Evolutionary conservation across 2,888 invertebrate species (phyloP).

Genomic region (Conops quadrifasciatus): DNA sequence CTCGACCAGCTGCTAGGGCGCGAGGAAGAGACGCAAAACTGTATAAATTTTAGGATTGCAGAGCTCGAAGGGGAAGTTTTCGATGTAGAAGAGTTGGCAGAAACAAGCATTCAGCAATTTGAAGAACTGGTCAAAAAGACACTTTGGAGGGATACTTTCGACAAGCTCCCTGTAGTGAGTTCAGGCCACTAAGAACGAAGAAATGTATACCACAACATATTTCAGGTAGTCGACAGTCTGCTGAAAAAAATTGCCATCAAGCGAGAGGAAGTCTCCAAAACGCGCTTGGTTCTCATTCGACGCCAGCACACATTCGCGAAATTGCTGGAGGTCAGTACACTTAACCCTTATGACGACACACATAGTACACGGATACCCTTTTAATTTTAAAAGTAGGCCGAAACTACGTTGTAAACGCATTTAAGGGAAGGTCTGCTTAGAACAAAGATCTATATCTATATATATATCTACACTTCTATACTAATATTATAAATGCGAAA

Average conservation of each 20-base stretch:
- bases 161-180: slow-evolving; percentile 43
- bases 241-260: slow-evolving; percentile 45
- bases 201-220: no score
- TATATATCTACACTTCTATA: no score
- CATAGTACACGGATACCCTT: no score
- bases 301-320: slow-evolving; percentile 49
- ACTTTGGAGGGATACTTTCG: slow-evolving; percentile 32
- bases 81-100: slow-evolving; percentile 8
- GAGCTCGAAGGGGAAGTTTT: slow-evolving; percentile 23
- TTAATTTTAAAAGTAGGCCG: no score
- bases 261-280: slow-evolving; percentile 52
- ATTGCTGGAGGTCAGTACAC: slow-evolving; percentile 48
- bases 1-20: slow-evolving; percentile 45
- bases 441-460: background rate
- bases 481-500: no score
- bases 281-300: slow-evolving; percentile 50
- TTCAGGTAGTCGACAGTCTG: slow-evolving; percentile 43
- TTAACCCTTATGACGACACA: no score
- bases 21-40: slow-evolving; percentile 34
- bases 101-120: slow-evolving; percentile 28
- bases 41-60: background rate
- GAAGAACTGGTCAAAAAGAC: slow-evolving; percentile 35
- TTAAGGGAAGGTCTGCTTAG: no score
- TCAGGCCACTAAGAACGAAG: background rate
- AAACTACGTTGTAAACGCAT: no score